These are phyloP conservation scores for Boloria selene DNA, from an alignment of 2,888 invertebrate genomes.

Conservation along the genomic window DNA sequence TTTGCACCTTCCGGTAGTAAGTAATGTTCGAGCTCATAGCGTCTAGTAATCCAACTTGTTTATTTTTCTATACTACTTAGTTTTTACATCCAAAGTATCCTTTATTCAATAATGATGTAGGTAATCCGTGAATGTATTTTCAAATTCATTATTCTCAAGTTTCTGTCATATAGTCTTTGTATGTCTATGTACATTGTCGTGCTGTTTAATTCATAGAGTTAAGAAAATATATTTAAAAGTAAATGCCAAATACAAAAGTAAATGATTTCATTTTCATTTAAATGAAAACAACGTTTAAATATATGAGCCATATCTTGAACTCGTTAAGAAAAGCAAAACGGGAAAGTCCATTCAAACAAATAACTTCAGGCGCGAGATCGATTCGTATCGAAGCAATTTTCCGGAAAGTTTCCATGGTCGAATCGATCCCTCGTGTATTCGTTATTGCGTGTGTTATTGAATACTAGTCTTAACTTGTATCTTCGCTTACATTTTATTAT, in stretches of 20 bases:
- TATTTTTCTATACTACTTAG: too few species aligned
- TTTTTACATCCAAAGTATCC: too few species aligned
- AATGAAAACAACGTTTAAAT: background rate
- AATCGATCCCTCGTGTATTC: constrained; percentile 16
- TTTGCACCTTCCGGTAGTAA: too few species aligned
- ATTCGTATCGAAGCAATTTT: constrained; percentile 3
- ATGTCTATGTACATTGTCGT: too few species aligned
- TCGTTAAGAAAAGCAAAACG: constrained; percentile 12
- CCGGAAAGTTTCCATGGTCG: constrained; percentile 12
- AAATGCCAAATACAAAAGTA: background rate
- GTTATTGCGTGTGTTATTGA: constrained; percentile 14
- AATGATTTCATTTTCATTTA: background rate
- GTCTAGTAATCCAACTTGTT: too few species aligned
- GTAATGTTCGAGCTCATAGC: too few species aligned
- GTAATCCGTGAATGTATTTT: too few species aligned
- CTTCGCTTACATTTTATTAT: background rate
- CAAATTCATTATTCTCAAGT: too few species aligned
- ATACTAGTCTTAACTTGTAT: background rate
- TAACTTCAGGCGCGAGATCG: constrained; percentile 6
- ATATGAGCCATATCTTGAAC: background rate
- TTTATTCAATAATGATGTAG: too few species aligned
- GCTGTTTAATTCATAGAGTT: too few species aligned
- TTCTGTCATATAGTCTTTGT: too few species aligned
- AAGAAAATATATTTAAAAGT: too few species aligned
- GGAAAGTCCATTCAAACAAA: constrained; percentile 17